Evolutionary conservation across 37 sponge, comb jelly and placozoan species (phyloP).

Genomic region (Ephydatia muelleri): DNA sequence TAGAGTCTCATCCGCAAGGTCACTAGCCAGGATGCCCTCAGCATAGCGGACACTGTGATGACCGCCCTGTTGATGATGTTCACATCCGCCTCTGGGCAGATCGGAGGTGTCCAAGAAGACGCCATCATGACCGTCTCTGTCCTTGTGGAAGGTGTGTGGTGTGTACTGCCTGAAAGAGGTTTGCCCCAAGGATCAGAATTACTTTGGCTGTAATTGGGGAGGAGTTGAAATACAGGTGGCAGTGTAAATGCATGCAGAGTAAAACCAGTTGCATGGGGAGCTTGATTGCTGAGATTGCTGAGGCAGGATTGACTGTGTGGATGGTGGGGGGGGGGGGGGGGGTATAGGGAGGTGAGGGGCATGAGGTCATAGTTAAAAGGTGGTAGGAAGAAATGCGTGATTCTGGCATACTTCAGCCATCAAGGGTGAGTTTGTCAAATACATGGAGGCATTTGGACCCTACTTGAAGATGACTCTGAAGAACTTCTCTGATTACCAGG

Average conservation of each 20-base stretch:
- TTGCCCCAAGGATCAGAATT: too few relatives aligned
- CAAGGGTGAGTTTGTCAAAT: conserved; percentile 69
- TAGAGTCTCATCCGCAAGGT: conserved; percentile 89
- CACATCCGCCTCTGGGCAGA: conserved; percentile 42
- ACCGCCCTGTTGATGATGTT: conserved; percentile 78
- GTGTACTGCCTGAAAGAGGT: neutral
- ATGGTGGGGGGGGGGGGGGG: neutral
- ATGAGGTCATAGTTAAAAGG: neutral
- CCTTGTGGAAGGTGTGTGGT: conserved; percentile 66
- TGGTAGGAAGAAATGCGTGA: neutral
- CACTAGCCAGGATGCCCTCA: conserved; percentile 63
- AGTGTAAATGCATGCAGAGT: too few relatives aligned
- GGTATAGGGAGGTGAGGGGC: neutral
- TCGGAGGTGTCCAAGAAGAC: conserved; percentile 94
- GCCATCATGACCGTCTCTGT: conserved; percentile 91
- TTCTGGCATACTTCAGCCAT: conserved; percentile 52
- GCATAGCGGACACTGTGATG: conserved; percentile 83
- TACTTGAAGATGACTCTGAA: conserved; percentile 67
- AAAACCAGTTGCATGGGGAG: too few relatives aligned
- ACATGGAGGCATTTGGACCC: conserved; percentile 84
- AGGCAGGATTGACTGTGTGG: too few relatives aligned
- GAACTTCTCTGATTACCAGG: conserved; percentile 78
- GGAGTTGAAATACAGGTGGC: too few relatives aligned
- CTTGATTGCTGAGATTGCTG: too few relatives aligned
- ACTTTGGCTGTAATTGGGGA: too few relatives aligned